Evolutionary conservation across 1,140 invertebrate genomes (phyloP).

Genomic region (Ceratina calcarata): DNA sequence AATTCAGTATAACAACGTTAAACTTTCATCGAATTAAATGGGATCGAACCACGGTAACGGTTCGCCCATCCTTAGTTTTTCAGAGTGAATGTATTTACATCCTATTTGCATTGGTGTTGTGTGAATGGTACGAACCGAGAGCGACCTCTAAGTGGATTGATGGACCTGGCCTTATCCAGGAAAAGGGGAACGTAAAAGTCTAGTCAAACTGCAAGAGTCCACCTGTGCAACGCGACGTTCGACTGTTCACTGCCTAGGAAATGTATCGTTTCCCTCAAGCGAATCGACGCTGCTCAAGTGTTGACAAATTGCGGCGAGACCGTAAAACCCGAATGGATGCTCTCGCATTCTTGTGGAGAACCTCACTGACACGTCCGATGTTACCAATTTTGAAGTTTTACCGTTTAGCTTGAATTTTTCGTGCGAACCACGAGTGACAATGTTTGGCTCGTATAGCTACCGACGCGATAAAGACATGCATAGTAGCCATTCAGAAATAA

Average conservation of each 20-base stretch:
- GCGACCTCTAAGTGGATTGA: too few relatives aligned
- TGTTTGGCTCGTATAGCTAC: background rate
- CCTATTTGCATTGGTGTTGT: too few relatives aligned
- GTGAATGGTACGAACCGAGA: too few relatives aligned
- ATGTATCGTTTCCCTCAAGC: too few relatives aligned
- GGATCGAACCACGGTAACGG: too few relatives aligned
- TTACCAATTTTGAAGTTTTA: background rate
- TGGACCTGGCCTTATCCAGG: too few relatives aligned
- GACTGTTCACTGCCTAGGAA: slow-evolving; percentile 13
- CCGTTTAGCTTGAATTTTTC: background rate
- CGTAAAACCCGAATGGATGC: slow-evolving; percentile 12
- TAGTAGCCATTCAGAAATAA: slow-evolving; percentile 17
- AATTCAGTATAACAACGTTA: background rate
- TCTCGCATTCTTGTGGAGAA: background rate
- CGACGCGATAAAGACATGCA: background rate
- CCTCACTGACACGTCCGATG: background rate
- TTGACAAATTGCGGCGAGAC: slow-evolving; percentile 2
- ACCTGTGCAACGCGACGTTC: background rate
- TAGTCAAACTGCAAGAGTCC: too few relatives aligned
- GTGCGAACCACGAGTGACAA: background rate
- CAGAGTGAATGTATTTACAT: too few relatives aligned
- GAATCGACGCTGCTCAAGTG: background rate
- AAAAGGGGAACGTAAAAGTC: too few relatives aligned
- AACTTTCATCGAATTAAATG: background rate
- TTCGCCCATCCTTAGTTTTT: too few relatives aligned